Percentiles rank a stretch among this genome's conserved stretches.
phyloP scores from a whole-genome alignment of 1,140 invertebrate species.

The Cydia pomonella region DNA sequence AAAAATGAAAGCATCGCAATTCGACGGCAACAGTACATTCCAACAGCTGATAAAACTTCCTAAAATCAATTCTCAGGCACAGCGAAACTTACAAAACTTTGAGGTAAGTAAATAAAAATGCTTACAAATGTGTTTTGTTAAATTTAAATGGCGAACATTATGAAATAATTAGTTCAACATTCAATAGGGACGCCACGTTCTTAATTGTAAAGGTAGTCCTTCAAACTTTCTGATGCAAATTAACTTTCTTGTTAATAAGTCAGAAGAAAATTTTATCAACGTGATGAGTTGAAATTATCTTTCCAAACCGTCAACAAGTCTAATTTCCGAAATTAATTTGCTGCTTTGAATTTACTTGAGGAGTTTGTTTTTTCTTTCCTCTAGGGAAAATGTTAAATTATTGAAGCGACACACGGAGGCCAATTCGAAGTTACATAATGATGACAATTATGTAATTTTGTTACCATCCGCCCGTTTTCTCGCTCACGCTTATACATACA shows the following conservation, averaged over 20 bases:
- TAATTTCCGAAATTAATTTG: constrained; percentile 29
- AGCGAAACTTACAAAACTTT: too few relatives aligned
- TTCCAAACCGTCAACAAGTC: neutral
- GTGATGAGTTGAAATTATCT: constrained; percentile 24
- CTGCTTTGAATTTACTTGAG: constrained; percentile 7
- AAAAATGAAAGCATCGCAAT: too few relatives aligned
- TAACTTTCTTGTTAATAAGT: constrained; percentile 15
- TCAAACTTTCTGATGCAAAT: neutral
- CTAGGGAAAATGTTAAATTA: neutral
- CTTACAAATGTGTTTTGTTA: too few relatives aligned
- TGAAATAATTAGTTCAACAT: neutral
- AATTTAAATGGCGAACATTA: too few relatives aligned
- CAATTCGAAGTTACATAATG: too few relatives aligned
- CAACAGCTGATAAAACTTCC: too few relatives aligned
- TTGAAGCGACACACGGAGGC: neutral
- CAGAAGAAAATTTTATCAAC: constrained; percentile 4
- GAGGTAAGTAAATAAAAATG: too few relatives aligned
- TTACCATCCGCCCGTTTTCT: too few relatives aligned
- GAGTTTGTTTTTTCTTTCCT: neutral
- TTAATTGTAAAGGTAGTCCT: neutral
- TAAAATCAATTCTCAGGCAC: too few relatives aligned
- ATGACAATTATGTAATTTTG: too few relatives aligned
- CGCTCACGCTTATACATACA: too few relatives aligned
- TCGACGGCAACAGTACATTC: too few relatives aligned
- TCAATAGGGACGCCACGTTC: neutral